These are phyloP conservation scores for Napeogenes sylphis DNA, from an alignment of 2,888 invertebrate species.

Conservation along the genomic window DNA sequence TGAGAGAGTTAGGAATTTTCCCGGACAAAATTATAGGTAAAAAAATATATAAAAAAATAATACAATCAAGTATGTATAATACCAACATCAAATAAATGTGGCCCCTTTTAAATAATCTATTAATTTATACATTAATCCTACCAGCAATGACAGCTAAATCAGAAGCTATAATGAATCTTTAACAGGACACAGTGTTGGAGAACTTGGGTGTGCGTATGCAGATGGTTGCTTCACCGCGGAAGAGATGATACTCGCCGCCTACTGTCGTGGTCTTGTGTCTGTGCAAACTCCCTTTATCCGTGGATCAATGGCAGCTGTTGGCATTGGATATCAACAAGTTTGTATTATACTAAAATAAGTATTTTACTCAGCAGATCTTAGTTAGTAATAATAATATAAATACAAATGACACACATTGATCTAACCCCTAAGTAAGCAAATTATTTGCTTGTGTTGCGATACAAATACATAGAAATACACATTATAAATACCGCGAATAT, in stretches of 20 bases:
- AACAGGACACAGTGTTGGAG: constrained; percentile 94
- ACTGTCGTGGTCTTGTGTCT: constrained; percentile 87
- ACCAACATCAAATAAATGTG: too few relatives aligned
- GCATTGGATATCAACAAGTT: constrained; percentile 78
- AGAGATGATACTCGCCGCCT: constrained; percentile 89
- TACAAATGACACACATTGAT: background rate
- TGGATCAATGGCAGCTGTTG: constrained; percentile 94
- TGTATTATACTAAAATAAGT: background rate
- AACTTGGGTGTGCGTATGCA: constrained; percentile 95
- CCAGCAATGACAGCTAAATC: too few relatives aligned
- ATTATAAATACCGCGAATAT: too few relatives aligned
- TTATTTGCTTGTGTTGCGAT: too few relatives aligned
- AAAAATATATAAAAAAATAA: constrained; percentile 40
- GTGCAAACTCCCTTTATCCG: constrained; percentile 80
- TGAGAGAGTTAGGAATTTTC: constrained; percentile 74
- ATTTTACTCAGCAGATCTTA: background rate
- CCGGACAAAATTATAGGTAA: constrained; percentile 88
- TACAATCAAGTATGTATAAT: too few relatives aligned
- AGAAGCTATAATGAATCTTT: background rate
- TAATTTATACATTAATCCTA: too few relatives aligned
- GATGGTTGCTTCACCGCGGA: constrained; percentile 92
- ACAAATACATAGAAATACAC: too few relatives aligned
- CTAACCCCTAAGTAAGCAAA: too few relatives aligned
- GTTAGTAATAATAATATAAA: too few relatives aligned
- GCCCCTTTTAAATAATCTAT: too few relatives aligned